Evolutionary conservation across 2,113 vertebrate species (phyloP), one percentile per base, ranked within the genome.

Genomic region (Quiscalus mexicanus): DNA sequence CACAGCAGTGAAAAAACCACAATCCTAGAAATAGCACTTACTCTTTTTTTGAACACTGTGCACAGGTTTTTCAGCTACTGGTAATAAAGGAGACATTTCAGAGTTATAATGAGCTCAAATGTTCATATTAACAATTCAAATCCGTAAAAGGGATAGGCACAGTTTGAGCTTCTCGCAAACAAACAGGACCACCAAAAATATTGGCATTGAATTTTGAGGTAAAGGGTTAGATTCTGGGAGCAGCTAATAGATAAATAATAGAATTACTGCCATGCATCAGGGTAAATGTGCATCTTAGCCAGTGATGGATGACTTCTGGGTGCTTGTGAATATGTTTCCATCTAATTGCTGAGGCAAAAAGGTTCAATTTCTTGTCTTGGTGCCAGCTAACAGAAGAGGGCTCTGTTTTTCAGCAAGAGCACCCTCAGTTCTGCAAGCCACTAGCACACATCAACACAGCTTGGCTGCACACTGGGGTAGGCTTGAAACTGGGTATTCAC

Each of bases 71-170:
- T 80, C 89, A 90, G 94, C 75, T 92, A 90, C 75, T 67, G 78
- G 83, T 88, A 92, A 97, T 94, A 97, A 96, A 95, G 77, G 75
- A 94, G 90, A 83, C 58, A 87, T 94, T 92, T 92, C 88, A 89
- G 88, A 95, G 77, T 84, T 91, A 87, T 86, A 95, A 96, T 84
- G 88, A 95, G 90, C 93, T 93, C 60, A 94, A 91, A 79, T 84
- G 84, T 74, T 93, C 78, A 59, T 60, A 88, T 78, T 83, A 94
- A 90, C 85, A 87, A 97, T 95, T 97, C 80, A 90, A 73, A 87
- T 91, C 69, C 76, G 70, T 91, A 69, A 86, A 79, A 93, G 22
- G 41, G 50, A 56, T n/a, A 88, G 76, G 37, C 67, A 83, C 37
- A 31, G 74, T 56, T 67, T 31, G 33, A 91, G 79, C 39, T 86